Base-by-base conservation (phyloP, 2,888 invertebrate genomes). In the Carabus problematicus region DNA sequence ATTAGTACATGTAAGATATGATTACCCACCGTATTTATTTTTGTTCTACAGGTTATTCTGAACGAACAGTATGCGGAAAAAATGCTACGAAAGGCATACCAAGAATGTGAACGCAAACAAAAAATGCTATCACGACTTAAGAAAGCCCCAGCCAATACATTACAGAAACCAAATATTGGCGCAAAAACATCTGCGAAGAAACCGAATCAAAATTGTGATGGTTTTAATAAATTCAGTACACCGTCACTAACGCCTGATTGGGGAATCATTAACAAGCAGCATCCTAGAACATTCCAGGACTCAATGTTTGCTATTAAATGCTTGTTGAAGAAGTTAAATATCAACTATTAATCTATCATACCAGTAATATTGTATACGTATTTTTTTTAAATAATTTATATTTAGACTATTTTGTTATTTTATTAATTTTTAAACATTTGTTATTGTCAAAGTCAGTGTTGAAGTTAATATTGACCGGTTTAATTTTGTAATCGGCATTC, bases 161-260 rank as follows among this genome's bases (percentile, higher is more conserved):
- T 73, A 0, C 70, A 68, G 0, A 69, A 70, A 8, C 75, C 75
- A 63, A 70, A 72, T 16, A 49, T 9, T 16, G 29, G n/a, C n/a
- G 19, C 8, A 19, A 47, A 19, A 41, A 2, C 45, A 29, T 18
- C 43, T 1, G 16, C 9, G 12, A 58, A 14, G 7, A 47, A 47
- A 47, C 8, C 47, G 8, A 7, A 1, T 11, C 18, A 52, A 18
- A 52, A 52, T 18, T 1, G 12, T 8, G 52, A 52, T 7, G 9
- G 7, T 11, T 29, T 6, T 29, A 29, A 2, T 29, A 18, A 14
- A 4, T 16, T 16, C 9, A 18, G 2, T 3, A 16, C 11, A 11
- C 81, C 82, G 0, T 75, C 74, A 0, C 58, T 72, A 1, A 72
- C 56, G 6, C 79, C 81, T 0, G 80, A 80, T 73, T 82, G 81